Evolutionary conservation across 2,797 vertebrate genomes (phyloP), one percentile per base, ranked within the genome.

Genomic region (Catostomus latipinnis): DNA sequence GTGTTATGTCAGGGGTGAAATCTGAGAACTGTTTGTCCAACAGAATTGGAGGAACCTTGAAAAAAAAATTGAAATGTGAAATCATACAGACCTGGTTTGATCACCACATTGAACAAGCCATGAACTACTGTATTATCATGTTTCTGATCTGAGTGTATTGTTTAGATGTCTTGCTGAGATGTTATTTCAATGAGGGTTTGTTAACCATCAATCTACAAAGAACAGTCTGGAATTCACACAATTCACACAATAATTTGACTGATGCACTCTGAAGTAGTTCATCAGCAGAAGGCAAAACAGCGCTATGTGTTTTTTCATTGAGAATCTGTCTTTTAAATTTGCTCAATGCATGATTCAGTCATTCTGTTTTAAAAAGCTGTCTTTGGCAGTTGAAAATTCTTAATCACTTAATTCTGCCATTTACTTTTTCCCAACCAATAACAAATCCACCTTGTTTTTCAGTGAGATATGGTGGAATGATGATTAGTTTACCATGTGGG

Each of bases 1-100:
- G 97, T 0, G 97, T 99, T 86, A 98, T 98, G 90, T 99, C 97
- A 0, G 97, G 98, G 0, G 97, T 99, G 89, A 99, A 99, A 93
- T 98, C 97, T 0, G 97, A 99, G 88, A 98, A 99, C 90, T 98
- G 97, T 86, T 97, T 98, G 92, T 99, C 97, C 86, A 99, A 91
- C 83, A 99, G 92, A 82, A 98, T 96, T 48, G 97, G 97, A 67
- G 98, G 98, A 74, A 99, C 97, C 98, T 99, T 22, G 22, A 86
- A 34, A 4, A 62, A 12, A 12, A n/a, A 56, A 22, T n/a, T n/a
- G 13, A 74, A 50, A 69, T 8, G 4, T 6, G 34, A 1, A 34
- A 34, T 34, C 34, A 2, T 43, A 6, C 22, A 62, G 34, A 4
- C 34, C 34, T 34, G 34, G 34, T 34, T 34, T 34, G 34, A 34